Evolutionary conservation across 2,797 vertebrate genomes (phyloP).

Genomic region (Loriculus beryllinus): DNA sequence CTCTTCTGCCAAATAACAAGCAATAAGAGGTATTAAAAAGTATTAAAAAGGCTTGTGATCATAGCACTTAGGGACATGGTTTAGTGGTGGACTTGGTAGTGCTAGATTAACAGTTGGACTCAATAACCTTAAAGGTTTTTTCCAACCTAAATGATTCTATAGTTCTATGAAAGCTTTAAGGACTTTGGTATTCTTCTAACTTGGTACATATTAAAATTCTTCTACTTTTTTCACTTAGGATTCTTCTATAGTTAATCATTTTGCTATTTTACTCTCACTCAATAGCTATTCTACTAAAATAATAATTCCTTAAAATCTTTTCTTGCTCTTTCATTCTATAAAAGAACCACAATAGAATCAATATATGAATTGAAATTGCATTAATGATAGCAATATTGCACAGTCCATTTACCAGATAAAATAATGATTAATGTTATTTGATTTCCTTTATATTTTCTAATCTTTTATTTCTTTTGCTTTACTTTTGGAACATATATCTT

Average conservation of each 20-base stretch:
- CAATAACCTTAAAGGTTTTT: background rate
- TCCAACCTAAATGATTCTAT: background rate
- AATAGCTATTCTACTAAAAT: background rate
- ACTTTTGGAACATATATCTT: background rate
- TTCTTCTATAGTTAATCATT: conserved; percentile 6
- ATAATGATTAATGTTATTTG: background rate
- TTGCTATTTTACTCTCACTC: conserved; percentile 3
- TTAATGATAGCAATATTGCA: background rate
- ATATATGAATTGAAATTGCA: background rate
- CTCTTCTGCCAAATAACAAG: background rate
- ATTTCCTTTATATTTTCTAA: background rate
- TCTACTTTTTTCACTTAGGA: background rate
- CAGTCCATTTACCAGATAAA: background rate
- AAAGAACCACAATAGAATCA: background rate
- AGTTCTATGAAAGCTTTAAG: background rate
- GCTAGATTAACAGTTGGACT: background rate
- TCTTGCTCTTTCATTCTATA: conserved; percentile 41
- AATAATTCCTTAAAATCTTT: conserved; percentile 40
- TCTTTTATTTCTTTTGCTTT: background rate
- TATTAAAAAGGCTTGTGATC: background rate
- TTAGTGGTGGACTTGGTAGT: background rate
- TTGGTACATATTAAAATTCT: background rate
- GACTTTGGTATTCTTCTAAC: background rate
- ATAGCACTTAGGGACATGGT: background rate
- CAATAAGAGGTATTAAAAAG: background rate